phyloP scores from a whole-genome alignment of 2,113 vertebrate species.

The Fregetta grallaria region DNA sequence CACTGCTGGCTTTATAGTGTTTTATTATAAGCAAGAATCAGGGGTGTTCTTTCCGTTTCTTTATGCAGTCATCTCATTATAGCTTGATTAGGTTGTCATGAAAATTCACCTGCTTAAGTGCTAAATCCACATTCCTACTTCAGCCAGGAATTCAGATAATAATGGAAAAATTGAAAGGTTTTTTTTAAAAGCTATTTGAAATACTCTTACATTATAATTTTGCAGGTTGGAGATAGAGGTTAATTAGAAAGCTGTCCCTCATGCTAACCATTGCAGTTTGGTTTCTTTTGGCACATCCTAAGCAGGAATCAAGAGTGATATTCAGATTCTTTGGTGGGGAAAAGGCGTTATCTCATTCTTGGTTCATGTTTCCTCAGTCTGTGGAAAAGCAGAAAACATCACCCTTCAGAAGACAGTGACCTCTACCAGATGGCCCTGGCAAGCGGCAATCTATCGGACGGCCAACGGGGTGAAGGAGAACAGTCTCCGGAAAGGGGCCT shows the following conservation, averaged over 20 bases:
- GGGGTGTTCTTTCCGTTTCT: neutral
- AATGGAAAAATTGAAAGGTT: neutral
- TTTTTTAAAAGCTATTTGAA: neutral
- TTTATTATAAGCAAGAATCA: neutral
- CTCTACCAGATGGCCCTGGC: conserved; percentile 91
- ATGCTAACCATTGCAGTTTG: neutral
- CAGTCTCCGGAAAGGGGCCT: conserved; percentile 76
- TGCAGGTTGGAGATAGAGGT: neutral
- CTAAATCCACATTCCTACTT: neutral
- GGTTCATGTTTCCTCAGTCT: conserved; percentile 78
- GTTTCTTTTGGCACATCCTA: neutral
- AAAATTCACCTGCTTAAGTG: neutral
- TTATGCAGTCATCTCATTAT: neutral
- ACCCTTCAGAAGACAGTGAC: conserved; percentile 74
- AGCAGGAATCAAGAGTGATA: neutral
- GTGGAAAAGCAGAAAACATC: conserved; percentile 88
- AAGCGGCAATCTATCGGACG: conserved; percentile 89
- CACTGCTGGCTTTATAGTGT: neutral
- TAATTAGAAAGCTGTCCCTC: neutral
- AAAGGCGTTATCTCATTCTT: neutral
- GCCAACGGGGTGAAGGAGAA: conserved; percentile 64
- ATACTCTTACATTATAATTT: neutral
- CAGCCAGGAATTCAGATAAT: neutral
- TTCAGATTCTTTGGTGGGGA: neutral
- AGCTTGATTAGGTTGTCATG: neutral